Conservation (phyloP, 2,797 vertebrate genomes). For the Poecilia wingei region DNA sequence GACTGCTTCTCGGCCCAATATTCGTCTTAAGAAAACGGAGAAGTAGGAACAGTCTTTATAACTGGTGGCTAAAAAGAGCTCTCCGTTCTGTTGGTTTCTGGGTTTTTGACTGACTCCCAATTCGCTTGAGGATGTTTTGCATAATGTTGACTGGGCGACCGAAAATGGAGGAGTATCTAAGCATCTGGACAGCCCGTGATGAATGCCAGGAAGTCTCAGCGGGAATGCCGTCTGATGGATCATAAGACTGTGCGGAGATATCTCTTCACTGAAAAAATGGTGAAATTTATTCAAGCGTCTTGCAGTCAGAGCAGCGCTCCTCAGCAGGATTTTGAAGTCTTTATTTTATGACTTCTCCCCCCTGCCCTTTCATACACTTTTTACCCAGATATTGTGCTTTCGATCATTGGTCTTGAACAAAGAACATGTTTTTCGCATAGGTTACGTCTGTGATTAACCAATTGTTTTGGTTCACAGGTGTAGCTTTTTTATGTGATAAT, state of each 20-base stretch:
- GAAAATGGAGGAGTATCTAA: constrained; percentile 34
- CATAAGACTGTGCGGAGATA: background rate
- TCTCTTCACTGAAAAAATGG: constrained; percentile 10
- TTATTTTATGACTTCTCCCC: background rate
- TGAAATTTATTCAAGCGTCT: constrained; percentile 29
- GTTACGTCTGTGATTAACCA: too few species aligned
- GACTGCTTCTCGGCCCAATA: constrained; percentile 37
- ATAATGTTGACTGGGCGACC: constrained; percentile 39
- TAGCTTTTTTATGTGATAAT: background rate
- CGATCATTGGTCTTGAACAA: background rate
- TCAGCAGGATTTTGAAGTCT: background rate
- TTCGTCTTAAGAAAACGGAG: constrained; percentile 38
- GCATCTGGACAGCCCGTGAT: constrained; percentile 53
- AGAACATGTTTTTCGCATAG: background rate
- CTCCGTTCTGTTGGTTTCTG: constrained; percentile 31
- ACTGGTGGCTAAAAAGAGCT: constrained; percentile 13
- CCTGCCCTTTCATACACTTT: background rate
- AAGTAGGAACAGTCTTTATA: constrained; percentile 36
- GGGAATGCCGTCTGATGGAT: constrained; percentile 17
- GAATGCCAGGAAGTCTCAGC: constrained; percentile 45
- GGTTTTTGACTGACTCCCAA: constrained; percentile 28
- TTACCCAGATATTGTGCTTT: background rate
- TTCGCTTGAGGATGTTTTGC: constrained; percentile 45
- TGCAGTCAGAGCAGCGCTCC: background rate
- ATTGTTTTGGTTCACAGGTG: background rate